A percentile compares a stretch with the other conserved stretches of the same genome.
These are phyloP conservation scores for Brachyhypopomus gauderio DNA, from an alignment of 2,113 vertebrate genomes.

Conservation along the genomic window DNA sequence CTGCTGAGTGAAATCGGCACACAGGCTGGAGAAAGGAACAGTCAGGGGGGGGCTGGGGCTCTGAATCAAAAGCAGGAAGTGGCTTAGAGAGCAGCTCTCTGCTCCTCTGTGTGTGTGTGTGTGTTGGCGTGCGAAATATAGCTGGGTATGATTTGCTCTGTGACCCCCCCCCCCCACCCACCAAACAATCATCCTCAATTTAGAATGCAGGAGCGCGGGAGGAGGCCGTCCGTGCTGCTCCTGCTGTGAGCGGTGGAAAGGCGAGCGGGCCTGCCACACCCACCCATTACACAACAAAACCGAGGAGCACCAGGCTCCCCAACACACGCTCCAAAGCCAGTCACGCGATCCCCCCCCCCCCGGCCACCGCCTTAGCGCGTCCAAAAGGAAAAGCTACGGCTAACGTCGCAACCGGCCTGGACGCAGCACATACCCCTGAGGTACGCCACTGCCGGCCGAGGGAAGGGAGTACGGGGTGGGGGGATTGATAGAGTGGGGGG, in stretches of 20 bases:
- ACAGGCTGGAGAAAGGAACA: conserved; percentile 36
- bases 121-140: conserved; percentile 4
- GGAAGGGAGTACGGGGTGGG: too few relatives aligned
- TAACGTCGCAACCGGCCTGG: too few relatives aligned
- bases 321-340: too few relatives aligned
- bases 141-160: conserved; percentile 42
- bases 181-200: conserved; percentile 36
- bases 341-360: too few relatives aligned
- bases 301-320: background rate
- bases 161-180: conserved; percentile 40
- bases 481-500: too few relatives aligned
- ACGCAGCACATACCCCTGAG: too few relatives aligned
- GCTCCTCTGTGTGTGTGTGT: conserved; percentile 19
- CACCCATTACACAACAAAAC: conserved; percentile 7
- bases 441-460: too few relatives aligned
- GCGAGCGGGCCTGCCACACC: conserved; percentile 17
- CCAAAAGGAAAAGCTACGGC: too few relatives aligned
- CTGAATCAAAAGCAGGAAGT: conserved; percentile 56
- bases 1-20: conserved; percentile 32
- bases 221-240: background rate
- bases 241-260: too few relatives aligned
- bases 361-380: too few relatives aligned
- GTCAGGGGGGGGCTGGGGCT: conserved; percentile 43
- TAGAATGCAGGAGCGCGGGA: conserved; percentile 15
- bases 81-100: conserved; percentile 41